These are phyloP conservation scores for Timandra comae DNA, from an alignment of 2,888 invertebrate species.

Conservation along the genomic window DNA sequence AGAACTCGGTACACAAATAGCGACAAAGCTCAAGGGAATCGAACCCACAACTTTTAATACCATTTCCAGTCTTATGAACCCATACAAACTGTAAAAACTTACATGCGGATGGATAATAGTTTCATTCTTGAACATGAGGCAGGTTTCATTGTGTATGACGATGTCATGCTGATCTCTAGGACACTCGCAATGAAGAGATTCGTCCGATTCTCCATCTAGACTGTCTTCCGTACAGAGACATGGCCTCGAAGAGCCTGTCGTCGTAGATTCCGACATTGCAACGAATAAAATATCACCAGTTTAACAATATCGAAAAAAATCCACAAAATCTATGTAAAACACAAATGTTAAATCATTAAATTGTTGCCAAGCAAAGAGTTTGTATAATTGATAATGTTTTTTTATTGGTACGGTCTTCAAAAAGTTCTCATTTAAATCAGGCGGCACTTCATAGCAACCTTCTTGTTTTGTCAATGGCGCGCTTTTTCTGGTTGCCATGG, in stretches of 20 bases:
- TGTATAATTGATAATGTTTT: constrained; percentile 1
- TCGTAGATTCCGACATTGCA: constrained; percentile 28
- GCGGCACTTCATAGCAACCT: constrained; percentile 5
- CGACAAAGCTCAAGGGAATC: too few relatives aligned
- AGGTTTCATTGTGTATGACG: constrained; percentile 45
- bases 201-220: constrained; percentile 20
- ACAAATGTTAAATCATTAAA: background rate
- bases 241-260: constrained; percentile 18
- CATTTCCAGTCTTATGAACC: too few relatives aligned
- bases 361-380: constrained; percentile 32
- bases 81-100: too few relatives aligned
- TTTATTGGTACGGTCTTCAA: too few relatives aligned
- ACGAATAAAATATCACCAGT: too few relatives aligned
- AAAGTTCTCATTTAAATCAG: background rate
- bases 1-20: too few relatives aligned
- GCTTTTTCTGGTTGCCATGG: constrained; percentile 24
- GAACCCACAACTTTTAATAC: too few relatives aligned
- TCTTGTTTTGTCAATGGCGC: constrained; percentile 6
- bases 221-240: constrained; percentile 41
- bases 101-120: constrained; percentile 46
- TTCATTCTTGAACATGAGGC: constrained; percentile 52
- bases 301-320: constrained; percentile 2
- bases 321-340: constrained; percentile 14
- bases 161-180: constrained; percentile 49
- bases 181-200: constrained; percentile 41